Evolutionary conservation across 2,888 invertebrate species (phyloP).

Genomic region (Drosophila quinaria): DNA sequence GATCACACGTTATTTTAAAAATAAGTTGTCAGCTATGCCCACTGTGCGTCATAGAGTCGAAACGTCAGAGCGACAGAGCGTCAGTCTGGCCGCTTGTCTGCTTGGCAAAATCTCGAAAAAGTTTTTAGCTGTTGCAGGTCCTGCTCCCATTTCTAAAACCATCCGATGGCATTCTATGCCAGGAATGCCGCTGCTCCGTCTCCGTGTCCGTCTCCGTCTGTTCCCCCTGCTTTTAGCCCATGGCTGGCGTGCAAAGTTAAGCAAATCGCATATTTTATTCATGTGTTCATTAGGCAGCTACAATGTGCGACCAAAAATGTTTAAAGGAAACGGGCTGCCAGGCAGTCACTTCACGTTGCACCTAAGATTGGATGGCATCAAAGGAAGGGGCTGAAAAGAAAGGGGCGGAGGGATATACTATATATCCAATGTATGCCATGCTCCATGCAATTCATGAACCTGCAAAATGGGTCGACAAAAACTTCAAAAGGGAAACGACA

Average conservation of each 20-base stretch:
- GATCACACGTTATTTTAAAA: no score
- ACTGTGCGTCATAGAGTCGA: not conserved
- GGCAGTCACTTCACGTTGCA: conserved; percentile 19
- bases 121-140: conserved; percentile 41
- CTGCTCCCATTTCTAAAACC: conserved; percentile 46
- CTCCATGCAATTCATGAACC: conserved; percentile 77
- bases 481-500: conserved; percentile 80
- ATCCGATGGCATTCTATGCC: conserved; percentile 36
- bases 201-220: no score
- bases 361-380: conserved; percentile 1
- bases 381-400: not conserved
- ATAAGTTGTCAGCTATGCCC: no score
- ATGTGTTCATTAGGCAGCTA: conserved; percentile 82
- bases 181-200: not conserved
- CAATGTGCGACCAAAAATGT: conserved; percentile 82
- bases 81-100: conserved; percentile 20
- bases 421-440: conserved; percentile 45
- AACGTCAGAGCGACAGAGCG: conserved; percentile 18
- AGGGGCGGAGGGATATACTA: not conserved
- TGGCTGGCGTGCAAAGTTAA: conserved; percentile 75
- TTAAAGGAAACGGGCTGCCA: conserved; percentile 72
- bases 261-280: conserved; percentile 82
- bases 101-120: conserved; percentile 32
- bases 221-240: conserved; percentile 3
- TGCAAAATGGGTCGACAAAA: conserved; percentile 78